Percentiles rank a stretch among this genome's conserved stretches.
Conservation (phyloP, 2,113 vertebrate species). For the Antidorcas marsupialis region DNA sequence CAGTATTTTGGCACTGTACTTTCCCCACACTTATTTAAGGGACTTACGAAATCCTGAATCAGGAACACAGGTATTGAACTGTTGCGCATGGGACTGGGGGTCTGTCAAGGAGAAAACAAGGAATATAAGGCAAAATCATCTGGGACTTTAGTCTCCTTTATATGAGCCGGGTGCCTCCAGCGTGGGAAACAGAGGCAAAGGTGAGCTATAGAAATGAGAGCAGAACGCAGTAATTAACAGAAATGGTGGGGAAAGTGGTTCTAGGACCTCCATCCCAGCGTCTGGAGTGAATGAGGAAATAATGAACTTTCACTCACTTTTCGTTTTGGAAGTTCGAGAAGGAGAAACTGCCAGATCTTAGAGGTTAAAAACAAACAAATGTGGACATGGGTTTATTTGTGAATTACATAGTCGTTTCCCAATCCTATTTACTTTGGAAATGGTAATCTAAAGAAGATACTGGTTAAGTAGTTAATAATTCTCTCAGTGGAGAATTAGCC, state of each 20-base stretch:
- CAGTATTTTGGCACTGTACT: not conserved
- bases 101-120: not conserved
- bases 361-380: not conserved
- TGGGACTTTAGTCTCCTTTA: not conserved
- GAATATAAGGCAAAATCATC: not conserved
- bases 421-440: constrained; percentile 19
- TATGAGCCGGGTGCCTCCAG: not conserved
- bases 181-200: not conserved
- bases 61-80: not conserved
- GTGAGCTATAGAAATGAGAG: not conserved
- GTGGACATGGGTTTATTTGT: not conserved
- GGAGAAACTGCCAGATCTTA: not conserved
- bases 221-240: not conserved
- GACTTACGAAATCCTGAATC: not conserved
- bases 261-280: not conserved
- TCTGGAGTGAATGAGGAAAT: not conserved
- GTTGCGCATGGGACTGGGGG: not conserved
- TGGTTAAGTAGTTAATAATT: not conserved
- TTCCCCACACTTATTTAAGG: not conserved
- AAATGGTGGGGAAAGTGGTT: not conserved
- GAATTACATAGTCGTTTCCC: not conserved
- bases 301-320: not conserved
- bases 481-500: not conserved
- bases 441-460: not conserved
- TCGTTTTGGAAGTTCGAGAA: not conserved